These are phyloP conservation scores for Scomber scombrus DNA, from an alignment of 2,113 vertebrate species.

Conservation along the genomic window DNA sequence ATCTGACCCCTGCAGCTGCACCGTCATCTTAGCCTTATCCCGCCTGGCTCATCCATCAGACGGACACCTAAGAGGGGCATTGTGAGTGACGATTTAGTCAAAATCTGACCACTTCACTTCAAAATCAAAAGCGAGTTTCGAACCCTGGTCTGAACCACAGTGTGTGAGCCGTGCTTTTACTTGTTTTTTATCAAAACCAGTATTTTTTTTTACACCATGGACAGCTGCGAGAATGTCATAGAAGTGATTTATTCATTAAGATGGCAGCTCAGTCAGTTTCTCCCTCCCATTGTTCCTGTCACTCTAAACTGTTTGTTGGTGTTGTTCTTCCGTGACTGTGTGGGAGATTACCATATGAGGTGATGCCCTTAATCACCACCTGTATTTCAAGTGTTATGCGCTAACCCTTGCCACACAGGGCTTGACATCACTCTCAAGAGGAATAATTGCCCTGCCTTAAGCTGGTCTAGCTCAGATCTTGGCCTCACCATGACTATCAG, in stretches of 20 bases:
- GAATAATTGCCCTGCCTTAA: conserved; percentile 53
- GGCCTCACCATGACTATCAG: conserved; percentile 42
- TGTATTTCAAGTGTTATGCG: conserved; percentile 21
- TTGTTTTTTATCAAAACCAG: neutral
- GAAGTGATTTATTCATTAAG: conserved; percentile 1
- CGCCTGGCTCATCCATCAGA: conserved; percentile 46
- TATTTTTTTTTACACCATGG: neutral
- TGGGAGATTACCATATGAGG: neutral
- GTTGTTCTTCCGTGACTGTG: conserved; percentile 13
- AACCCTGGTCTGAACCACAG: neutral
- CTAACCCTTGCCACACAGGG: conserved; percentile 34
- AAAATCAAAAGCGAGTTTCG: conserved; percentile 25
- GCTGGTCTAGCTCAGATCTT: conserved; percentile 27
- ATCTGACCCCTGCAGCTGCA: conserved; percentile 55
- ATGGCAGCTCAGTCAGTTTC: neutral
- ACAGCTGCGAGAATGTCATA: neutral
- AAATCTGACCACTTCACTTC: conserved; percentile 30
- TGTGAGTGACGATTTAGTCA: conserved; percentile 33
- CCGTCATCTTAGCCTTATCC: conserved; percentile 44
- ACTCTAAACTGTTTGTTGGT: neutral
- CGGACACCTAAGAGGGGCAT: conserved; percentile 41
- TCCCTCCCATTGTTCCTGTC: neutral
- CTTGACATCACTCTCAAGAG: conserved; percentile 44
- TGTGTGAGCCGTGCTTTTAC: neutral
- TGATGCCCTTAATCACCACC: conserved; percentile 18